A percentile compares a stretch with the other conserved stretches of the same genome.
Conservation (phyloP, 2,888 invertebrate genomes). For the Iphiclides podalirius region DNA sequence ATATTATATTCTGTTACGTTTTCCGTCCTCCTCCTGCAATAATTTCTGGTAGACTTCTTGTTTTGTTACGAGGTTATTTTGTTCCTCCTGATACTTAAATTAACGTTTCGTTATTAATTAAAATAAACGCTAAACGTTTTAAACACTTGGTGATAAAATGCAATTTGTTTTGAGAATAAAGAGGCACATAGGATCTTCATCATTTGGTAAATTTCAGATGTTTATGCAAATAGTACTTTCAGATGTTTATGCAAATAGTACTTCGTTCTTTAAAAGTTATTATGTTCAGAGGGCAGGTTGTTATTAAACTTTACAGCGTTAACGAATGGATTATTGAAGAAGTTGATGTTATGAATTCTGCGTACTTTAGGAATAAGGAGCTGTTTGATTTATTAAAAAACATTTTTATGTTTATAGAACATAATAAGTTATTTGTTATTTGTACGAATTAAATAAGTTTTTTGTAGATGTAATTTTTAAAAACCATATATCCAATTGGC, state of each 20-base stretch:
- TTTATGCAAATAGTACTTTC: no score
- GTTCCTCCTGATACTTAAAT: constrained; percentile 38
- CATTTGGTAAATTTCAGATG: constrained; percentile 7
- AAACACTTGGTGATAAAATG: background rate
- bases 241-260: constrained; percentile 10
- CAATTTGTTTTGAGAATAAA: background rate
- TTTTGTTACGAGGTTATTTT: constrained; percentile 49
- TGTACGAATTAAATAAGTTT: no score
- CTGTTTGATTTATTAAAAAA: no score
- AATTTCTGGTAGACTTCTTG: constrained; percentile 48
- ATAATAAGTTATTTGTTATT: no score
- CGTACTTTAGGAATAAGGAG: no score
- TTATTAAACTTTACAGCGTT: constrained; percentile 7
- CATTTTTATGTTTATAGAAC: no score
- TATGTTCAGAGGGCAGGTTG: background rate
- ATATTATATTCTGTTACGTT: constrained; percentile 35
- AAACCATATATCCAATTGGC: no score
- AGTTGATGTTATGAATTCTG: constrained; percentile 1
- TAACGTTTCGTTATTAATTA: constrained; percentile 36
- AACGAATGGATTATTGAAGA: background rate
- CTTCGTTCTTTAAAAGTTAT: constrained; percentile 8
- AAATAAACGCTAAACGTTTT: constrained; percentile 30
- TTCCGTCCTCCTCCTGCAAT: constrained; percentile 34
- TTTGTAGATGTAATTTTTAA: no score
- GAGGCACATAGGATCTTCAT: constrained; percentile 9